phyloP scores from a whole-genome alignment of 2,113 vertebrate genomes.

The Sander lucioperca region DNA sequence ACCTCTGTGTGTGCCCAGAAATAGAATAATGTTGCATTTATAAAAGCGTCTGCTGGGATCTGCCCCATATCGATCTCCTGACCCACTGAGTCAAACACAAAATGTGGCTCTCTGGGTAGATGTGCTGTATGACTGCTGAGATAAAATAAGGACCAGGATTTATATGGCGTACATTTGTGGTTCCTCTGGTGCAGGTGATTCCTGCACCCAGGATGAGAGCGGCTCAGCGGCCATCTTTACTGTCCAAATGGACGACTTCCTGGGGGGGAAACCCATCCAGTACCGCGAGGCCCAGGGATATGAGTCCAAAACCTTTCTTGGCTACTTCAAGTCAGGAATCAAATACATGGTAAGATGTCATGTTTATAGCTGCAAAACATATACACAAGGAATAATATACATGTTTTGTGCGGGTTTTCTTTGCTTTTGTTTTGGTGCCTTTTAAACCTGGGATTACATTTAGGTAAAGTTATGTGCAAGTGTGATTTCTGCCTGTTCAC shows the following conservation, averaged over 20 bases:
- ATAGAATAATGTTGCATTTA: constrained; percentile 16
- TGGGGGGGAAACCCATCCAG: constrained; percentile 93
- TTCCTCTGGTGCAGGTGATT: constrained; percentile 84
- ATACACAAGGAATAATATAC: too few relatives aligned
- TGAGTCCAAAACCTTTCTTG: constrained; percentile 92
- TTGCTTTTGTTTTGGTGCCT: not conserved
- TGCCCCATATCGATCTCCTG: constrained; percentile 17
- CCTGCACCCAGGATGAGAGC: constrained; percentile 95
- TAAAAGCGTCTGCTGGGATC: constrained; percentile 4
- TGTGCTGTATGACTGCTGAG: not conserved
- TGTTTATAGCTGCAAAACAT: not conserved
- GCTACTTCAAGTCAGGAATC: constrained; percentile 97
- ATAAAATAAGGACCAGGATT: not conserved
- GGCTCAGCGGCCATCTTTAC: constrained; percentile 97
- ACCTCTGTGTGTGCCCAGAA: constrained; percentile 8
- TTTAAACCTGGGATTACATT: not conserved
- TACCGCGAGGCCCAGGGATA: constrained; percentile 94
- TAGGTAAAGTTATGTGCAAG: not conserved
- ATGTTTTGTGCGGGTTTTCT: not conserved
- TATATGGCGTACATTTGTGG: not conserved
- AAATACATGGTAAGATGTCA: constrained; percentile 92
- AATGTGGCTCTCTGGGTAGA: not conserved
- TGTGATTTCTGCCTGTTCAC: not conserved
- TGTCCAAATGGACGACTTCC: constrained; percentile 95
- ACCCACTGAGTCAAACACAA: constrained; percentile 1